These are phyloP conservation scores for Brachionus rotundiformis DNA, from an alignment of 1,140 invertebrate genomes.

Conservation along the genomic window DNA sequence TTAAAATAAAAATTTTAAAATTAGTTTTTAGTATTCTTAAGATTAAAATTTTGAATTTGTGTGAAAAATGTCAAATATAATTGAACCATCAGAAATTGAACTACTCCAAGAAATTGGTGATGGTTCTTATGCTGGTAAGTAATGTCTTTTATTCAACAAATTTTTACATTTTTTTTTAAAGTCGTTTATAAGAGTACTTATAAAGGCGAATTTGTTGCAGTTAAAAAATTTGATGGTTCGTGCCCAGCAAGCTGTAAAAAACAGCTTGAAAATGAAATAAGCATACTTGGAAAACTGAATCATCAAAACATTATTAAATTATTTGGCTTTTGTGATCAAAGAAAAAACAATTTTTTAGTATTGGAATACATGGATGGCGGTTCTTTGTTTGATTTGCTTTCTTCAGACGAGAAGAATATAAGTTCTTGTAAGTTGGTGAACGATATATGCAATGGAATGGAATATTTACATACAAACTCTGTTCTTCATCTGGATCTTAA, in stretches of 20 bases:
- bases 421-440: background rate
- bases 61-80: background rate
- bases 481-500: slow-evolving; percentile 23
- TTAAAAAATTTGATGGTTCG: slow-evolving; percentile 22
- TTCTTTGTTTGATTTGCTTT: background rate
- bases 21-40: no score
- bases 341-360: background rate
- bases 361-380: slow-evolving; percentile 9
- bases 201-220: background rate
- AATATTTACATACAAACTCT: background rate
- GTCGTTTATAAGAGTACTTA: background rate
- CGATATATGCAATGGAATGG: slow-evolving; percentile 16
- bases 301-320: slow-evolving; percentile 38
- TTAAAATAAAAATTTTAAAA: no score
- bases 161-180: background rate
- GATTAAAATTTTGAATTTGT: background rate
- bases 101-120: background rate
- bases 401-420: background rate
- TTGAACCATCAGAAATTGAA: background rate
- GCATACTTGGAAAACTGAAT: background rate
- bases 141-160: background rate
- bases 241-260: slow-evolving; percentile 10
- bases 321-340: background rate
- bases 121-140: background rate
- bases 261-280: background rate